Evolutionary conservation across 1,140 invertebrate genomes (phyloP), one percentile per base, ranked within the genome.

Genomic region (Colletes gigas): DNA sequence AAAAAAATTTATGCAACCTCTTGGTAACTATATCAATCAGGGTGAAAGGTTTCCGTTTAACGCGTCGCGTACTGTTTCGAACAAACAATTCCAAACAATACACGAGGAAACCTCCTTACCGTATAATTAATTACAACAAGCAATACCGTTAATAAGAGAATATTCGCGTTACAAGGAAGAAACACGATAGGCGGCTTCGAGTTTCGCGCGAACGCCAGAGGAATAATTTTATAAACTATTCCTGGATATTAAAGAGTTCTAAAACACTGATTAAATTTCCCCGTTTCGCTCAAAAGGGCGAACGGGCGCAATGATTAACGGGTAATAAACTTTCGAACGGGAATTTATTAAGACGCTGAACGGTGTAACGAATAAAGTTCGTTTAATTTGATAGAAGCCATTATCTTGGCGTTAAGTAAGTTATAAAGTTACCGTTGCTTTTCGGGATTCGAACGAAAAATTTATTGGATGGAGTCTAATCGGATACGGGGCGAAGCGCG

Each of bases 281-380:
- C n/a, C n/a, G 65, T n/a, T 41, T 19, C n/a, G n/a, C 57, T 59
- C 17, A 3, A 6, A 59, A 59, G 21, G n/a, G 19, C n/a, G 44
- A 67, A 52, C 65, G 44, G 44, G n/a, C n/a, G 65, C 65, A n/a
- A 67, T 67, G 44, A 21, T 19, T 21, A 44, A 14, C 44, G 44
- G 30, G 65, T 50, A 67, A 67, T 50, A 67, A 44, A 44, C n/a
- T 67, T 67, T 21, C 6, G 10, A 67, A 44, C 44, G 12, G 9
- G 65, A 67, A 67, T 67, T 67, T 67, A 67, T 67, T 52, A 67
- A 67, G 47, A 47, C 65, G 19, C n/a, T 7, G 65, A 21, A 50
- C 44, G 44, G 3, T 14, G 65, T 21, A 50, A 67, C 9, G 44
- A n/a, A 50, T 12, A 8, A 19, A 67, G 44, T 9, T 14, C 8